phyloP scores from a whole-genome alignment of 1,140 invertebrate species.

The Temnothorax curvispinosus region DNA sequence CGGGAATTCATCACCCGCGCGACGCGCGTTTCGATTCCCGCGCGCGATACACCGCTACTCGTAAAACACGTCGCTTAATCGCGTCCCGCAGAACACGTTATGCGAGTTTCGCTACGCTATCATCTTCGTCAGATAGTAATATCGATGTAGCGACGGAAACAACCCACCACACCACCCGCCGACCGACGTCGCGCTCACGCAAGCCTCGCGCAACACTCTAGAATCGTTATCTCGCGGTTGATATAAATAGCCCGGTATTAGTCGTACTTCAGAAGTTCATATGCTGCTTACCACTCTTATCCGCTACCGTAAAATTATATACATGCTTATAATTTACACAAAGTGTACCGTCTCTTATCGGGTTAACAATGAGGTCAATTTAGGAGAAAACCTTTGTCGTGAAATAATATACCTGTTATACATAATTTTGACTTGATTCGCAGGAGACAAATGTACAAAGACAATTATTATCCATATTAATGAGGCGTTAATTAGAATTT shows the following conservation, averaged over 20 bases:
- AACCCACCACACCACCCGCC: background rate
- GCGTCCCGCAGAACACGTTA: background rate
- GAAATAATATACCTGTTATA: background rate
- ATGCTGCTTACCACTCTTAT: background rate
- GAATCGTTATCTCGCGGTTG: constrained; percentile 65
- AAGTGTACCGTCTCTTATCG: constrained; percentile 5
- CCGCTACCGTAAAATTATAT: constrained; percentile 42
- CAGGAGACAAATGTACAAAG: background rate
- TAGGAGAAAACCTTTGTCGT: background rate
- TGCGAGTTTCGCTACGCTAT: constrained; percentile 12
- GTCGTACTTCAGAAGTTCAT: constrained; percentile 65
- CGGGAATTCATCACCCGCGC: constrained; percentile 31
- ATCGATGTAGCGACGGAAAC: constrained; percentile 53
- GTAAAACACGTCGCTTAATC: constrained; percentile 43
- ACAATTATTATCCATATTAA: background rate
- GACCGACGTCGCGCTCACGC: constrained; percentile 65
- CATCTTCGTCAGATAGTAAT: constrained; percentile 62
- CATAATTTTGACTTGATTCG: background rate
- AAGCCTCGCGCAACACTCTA: constrained; percentile 60
- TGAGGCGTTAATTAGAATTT: background rate
- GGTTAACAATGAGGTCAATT: background rate
- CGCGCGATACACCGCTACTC: constrained; percentile 31
- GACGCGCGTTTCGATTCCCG: constrained; percentile 34
- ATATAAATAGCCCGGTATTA: constrained; percentile 69
- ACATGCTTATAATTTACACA: constrained; percentile 19